Evolutionary conservation across 2,797 vertebrate genomes (phyloP).

Genomic region (Rallus crepitans): DNA sequence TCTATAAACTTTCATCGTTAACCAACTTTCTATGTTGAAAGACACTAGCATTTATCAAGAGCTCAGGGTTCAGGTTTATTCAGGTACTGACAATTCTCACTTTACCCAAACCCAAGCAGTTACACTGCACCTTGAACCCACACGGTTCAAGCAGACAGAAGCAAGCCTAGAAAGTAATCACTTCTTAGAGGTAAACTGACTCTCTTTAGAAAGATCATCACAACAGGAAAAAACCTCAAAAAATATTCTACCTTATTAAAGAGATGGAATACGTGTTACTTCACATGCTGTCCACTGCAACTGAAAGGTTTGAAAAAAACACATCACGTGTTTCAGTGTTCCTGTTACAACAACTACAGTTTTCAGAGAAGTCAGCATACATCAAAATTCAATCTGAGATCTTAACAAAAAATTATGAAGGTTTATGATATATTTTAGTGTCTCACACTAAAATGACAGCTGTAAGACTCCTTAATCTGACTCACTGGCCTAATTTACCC

Average conservation of each 20-base stretch:
- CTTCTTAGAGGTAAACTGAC: not conserved
- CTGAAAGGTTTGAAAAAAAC: not conserved
- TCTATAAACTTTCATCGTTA: not conserved
- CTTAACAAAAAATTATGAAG: not conserved
- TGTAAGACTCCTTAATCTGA: rapidly evolving
- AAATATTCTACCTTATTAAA: not conserved
- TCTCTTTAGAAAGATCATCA: not conserved
- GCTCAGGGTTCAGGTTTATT: not conserved
- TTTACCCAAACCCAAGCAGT: not conserved
- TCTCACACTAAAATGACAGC: not conserved
- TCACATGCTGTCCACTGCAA: not conserved
- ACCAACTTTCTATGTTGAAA: not conserved
- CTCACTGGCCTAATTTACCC: not conserved
- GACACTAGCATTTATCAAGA: not conserved
- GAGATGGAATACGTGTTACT: not conserved
- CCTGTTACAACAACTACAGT: not conserved
- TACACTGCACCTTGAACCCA: not conserved
- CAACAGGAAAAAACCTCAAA: not conserved
- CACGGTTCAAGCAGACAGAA: not conserved
- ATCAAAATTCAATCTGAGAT: not conserved
- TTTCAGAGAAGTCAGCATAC: rapidly evolving
- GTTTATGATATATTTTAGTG: not conserved
- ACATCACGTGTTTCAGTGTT: not conserved
- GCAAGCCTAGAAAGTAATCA: not conserved
- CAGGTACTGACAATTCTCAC: not conserved